phyloP scores from a whole-genome alignment of 2,113 vertebrate species.

The Cyanoramphus novaezelandiae region DNA sequence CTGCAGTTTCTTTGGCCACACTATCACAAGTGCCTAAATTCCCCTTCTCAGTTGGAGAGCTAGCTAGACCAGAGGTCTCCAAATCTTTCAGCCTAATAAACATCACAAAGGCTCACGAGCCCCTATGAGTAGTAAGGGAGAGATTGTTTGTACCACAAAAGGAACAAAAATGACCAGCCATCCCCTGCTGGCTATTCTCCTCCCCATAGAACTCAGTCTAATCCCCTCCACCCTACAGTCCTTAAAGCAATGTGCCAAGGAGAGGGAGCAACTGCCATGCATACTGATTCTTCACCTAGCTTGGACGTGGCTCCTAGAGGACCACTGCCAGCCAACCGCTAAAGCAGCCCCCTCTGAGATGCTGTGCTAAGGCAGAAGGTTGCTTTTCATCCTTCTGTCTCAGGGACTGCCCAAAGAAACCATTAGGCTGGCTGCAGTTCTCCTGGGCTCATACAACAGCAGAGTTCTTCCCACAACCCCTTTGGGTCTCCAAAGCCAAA shows the following conservation, averaged over 20 bases:
- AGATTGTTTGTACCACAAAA: conserved; percentile 59
- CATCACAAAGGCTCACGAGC: conserved; percentile 46
- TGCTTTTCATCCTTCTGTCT: background rate
- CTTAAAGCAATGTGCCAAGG: conserved; percentile 42
- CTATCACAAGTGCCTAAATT: conserved; percentile 54
- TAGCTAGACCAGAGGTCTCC: conserved; percentile 61
- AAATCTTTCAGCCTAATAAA: conserved; percentile 57
- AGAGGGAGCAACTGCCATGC: conserved; percentile 11
- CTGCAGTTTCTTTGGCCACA: conserved; percentile 41
- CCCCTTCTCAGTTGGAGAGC: conserved; percentile 47
- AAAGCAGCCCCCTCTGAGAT: background rate
- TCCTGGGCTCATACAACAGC: background rate
- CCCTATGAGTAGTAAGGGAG: conserved; percentile 11
- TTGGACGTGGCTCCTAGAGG: background rate
- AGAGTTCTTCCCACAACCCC: background rate
- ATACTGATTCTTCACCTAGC: conserved; percentile 41
- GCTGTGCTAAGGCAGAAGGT: background rate
- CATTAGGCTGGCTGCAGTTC: background rate
- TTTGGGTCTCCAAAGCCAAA: background rate
- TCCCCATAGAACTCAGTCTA: conserved; percentile 50
- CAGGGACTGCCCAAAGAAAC: background rate
- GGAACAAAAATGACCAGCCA: conserved; percentile 62
- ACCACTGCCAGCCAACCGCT: conserved; percentile 20
- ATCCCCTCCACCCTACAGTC: conserved; percentile 43
- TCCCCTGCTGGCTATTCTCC: conserved; percentile 54